These are phyloP conservation scores for Conus ventricosus DNA, from an alignment of 1,140 invertebrate species.

Conservation along the genomic window DNA sequence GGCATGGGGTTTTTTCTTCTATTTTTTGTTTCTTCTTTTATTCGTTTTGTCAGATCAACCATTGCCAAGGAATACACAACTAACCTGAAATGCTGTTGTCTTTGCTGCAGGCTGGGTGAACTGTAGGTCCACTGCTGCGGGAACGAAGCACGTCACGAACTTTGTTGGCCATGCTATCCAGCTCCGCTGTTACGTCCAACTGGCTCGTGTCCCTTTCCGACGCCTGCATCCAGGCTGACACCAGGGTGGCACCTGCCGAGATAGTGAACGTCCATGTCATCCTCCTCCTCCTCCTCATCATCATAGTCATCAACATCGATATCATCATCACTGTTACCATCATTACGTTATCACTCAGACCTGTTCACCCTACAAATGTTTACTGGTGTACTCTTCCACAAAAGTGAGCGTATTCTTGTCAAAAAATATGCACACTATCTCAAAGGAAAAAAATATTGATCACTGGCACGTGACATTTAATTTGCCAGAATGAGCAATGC, in stretches of 20 bases:
- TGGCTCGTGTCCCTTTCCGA: background rate
- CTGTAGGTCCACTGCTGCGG: background rate
- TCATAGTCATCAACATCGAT: background rate
- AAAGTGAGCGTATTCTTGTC: too few relatives aligned
- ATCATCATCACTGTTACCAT: too few relatives aligned
- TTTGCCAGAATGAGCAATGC: too few relatives aligned
- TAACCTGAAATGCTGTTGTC: conserved; percentile 2
- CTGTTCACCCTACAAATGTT: too few relatives aligned
- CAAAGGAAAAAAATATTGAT: too few relatives aligned
- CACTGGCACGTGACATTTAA: too few relatives aligned
- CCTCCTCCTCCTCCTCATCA: background rate
- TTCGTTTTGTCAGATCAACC: too few relatives aligned
- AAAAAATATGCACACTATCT: too few relatives aligned
- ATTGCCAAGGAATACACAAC: background rate
- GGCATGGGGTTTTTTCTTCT: too few relatives aligned
- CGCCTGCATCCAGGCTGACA: background rate
- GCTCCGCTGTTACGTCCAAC: background rate
- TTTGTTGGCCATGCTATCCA: conserved; percentile 29
- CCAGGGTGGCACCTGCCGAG: background rate
- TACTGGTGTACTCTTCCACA: too few relatives aligned
- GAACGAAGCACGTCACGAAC: background rate
- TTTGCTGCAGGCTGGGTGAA: background rate
- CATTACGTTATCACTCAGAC: too few relatives aligned
- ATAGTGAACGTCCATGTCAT: background rate
- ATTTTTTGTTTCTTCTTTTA: too few relatives aligned